Evolutionary conservation across 2,888 invertebrate species (phyloP), one percentile per base, ranked within the genome.

Genomic region (Tortrix viridana): DNA sequence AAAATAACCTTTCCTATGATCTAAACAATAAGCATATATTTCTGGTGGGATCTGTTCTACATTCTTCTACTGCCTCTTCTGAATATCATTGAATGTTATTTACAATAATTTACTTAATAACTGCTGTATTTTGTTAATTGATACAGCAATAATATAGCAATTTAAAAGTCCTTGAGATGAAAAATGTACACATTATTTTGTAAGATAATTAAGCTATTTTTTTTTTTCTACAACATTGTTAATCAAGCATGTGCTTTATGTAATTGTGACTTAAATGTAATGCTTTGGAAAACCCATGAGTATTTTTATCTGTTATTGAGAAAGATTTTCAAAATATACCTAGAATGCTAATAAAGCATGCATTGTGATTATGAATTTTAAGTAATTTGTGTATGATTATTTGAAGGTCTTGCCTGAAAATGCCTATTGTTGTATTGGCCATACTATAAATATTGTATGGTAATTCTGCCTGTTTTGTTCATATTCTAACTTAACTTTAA

Each of bases 1-100:
- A 63, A 63, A 63, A 63, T 63, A 63, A 63, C 63, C 52, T 47
- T 53, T 57, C 52, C 63, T 63, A 47, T 63, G 62, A 52, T 50
- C 57, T 57, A 57, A 57, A 52, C 52, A 50, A 48, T 63, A 52
- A 58, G 57, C 23, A 18, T 62, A 58, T 58, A 43, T 47, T 58
- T 58, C 41, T 58, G n/a, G 46, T 43, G 22, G 52, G 32, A 41
- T 48, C 16, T 32, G 16, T 19, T 20, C n/a, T 48, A 19, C 43
- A 16, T 53, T 52, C 50, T 50, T 9, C 22, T 22, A 46, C 26
- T 50, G 23, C 26, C 43, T 52, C 23, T 46, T 16, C 26, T 41
- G 23, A 53, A 20, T 41, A 26, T 41, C 46, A 49, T 20, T 38
- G 6, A 20, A 9, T 48, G 47, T 54, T 54, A 14, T 47, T 19